Conservation (phyloP, 2,113 vertebrate genomes). For the Thomomys bottae region DNA sequence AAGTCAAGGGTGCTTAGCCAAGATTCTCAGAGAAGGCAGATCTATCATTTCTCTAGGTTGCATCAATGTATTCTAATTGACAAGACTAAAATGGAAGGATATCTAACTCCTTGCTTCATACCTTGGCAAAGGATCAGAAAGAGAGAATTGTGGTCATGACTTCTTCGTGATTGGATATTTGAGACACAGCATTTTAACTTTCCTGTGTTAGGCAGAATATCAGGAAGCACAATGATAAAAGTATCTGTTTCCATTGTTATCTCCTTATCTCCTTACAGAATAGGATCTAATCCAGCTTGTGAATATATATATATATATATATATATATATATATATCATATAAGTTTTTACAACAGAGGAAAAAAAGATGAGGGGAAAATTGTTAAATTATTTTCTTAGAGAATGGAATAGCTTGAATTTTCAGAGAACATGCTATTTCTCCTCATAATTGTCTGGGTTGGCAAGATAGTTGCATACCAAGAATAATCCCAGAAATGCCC, state of each 20-base stretch:
- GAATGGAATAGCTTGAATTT: neutral
- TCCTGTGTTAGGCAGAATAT: neutral
- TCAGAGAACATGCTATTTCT: neutral
- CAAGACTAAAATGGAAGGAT: neutral
- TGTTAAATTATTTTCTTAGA: neutral
- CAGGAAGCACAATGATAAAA: neutral
- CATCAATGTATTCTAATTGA: neutral
- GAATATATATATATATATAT: neutral
- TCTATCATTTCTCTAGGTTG: neutral
- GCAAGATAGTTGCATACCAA: neutral
- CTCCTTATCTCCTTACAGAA: neutral
- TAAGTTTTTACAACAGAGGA: neutral
- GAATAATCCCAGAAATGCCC: neutral
- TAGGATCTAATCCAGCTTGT: neutral
- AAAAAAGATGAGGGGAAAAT: neutral
- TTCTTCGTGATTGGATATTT: neutral
- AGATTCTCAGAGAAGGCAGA: neutral
- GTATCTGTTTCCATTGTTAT: neutral
- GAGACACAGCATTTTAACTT: neutral
- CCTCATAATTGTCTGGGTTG: neutral
- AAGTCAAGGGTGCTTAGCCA: neutral
- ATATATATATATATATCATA: too few relatives aligned
- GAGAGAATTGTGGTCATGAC: neutral
- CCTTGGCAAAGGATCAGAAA: neutral
- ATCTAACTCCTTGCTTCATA: neutral